These are phyloP conservation scores for Nephrotoma appendiculata DNA, from an alignment of 2,888 invertebrate species.

Conservation along the genomic window DNA sequence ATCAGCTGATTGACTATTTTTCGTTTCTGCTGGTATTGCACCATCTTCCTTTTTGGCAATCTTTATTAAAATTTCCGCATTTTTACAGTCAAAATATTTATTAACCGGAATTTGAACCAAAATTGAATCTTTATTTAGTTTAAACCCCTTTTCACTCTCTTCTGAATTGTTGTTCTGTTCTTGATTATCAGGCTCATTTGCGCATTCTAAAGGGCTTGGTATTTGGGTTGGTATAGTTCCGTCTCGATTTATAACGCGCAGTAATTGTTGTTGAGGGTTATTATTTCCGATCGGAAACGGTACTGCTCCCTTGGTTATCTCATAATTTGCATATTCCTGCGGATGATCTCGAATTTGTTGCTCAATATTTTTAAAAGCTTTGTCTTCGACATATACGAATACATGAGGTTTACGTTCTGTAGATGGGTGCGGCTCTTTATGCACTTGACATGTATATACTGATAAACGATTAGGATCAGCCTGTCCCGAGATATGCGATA, in stretches of 20 bases:
- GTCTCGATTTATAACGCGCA: neutral
- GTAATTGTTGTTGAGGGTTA: neutral
- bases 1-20: neutral
- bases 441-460: neutral
- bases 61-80: neutral
- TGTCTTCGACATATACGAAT: neutral
- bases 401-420: neutral
- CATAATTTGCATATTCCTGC: neutral
- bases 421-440: neutral
- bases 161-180: neutral
- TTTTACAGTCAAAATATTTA: neutral
- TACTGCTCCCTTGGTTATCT: neutral
- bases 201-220: neutral
- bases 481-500: neutral
- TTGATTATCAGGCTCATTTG: neutral
- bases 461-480: neutral
- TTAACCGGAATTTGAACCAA: neutral
- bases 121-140: neutral
- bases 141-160: neutral
- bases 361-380: neutral
- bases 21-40: neutral
- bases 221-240: neutral
- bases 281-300: neutral
- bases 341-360: neutral
- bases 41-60: neutral